Evolutionary conservation across 2,888 invertebrate species (phyloP), one percentile per base, ranked within the genome.

Genomic region (Dolomedes plantarius): DNA sequence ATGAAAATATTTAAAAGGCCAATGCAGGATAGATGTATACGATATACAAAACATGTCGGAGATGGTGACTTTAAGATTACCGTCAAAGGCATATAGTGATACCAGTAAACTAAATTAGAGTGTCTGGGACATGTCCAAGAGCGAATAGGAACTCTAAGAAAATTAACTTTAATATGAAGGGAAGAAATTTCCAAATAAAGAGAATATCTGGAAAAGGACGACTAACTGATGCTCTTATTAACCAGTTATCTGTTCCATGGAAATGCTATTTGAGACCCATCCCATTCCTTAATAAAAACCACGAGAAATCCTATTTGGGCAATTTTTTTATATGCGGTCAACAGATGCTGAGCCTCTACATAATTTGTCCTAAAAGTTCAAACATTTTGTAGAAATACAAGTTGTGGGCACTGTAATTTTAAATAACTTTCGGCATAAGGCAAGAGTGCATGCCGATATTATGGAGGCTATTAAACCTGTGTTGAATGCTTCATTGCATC

Each of bases 221-320:
- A n/a, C 39, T 46, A 3, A 77, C 77, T 28, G 32, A 68, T 68
- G 11, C 19, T n/a, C 13, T 32, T 29, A 69, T 77, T 23, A 9
- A 32, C 11, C 31, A 77, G 29, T 31, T 29, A 0, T 29, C 29
- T 16, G 0, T 67, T 46, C 23, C 67, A 76, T 28, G 76, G 67
- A 0, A 76, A 76, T 76, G 76, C 29, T 11, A 76, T 76, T 28
- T 13, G 76, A n/a, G 13, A 1, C 0, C 28, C 67, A 67, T 0
- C 0, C 9, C 13, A 41, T 3, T n/a, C 31, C 29, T 0, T n/a
- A n/a, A n/a, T 76, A 16, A 9, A 41, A 29, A 29, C 29, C 9
- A 67, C 67, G 76, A 27, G 29, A 3, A 27, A 29, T 5, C 76
- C 67, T n/a, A 31, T 76, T 0, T 76, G 76, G 76, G 67, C 67